Evolutionary conservation across 2,113 vertebrate genomes (phyloP).

Genomic region (Antennarius striatus): DNA sequence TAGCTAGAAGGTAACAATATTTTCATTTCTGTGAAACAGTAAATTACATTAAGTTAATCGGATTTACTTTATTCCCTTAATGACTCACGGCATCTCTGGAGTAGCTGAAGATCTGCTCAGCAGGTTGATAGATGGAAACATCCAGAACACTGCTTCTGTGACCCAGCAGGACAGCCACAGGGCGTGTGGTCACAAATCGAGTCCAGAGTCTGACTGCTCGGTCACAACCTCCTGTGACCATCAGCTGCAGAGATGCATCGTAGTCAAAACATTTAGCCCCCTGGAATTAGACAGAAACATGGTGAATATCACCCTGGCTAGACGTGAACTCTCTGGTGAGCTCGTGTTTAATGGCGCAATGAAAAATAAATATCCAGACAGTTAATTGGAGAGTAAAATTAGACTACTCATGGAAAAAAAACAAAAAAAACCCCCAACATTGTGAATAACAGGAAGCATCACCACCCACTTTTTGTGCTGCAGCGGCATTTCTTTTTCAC

Average conservation of each 20-base stretch:
- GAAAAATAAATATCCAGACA: constrained; percentile 41
- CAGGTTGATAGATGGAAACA: constrained; percentile 46
- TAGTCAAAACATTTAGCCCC: constrained; percentile 68
- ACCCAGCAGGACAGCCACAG: constrained; percentile 51
- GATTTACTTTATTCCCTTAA: neutral
- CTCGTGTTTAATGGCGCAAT: neutral
- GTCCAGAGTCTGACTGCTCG: constrained; percentile 56
- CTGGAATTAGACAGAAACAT: constrained; percentile 36
- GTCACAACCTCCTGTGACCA: constrained; percentile 55
- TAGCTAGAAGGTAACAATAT: neutral
- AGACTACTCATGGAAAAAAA: constrained; percentile 16
- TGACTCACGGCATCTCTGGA: constrained; percentile 63
- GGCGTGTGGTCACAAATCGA: constrained; percentile 44
- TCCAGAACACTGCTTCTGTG: constrained; percentile 52
- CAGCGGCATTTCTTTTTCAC: constrained; percentile 1
- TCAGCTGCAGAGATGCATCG: constrained; percentile 49
- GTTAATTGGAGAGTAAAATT: constrained; percentile 48
- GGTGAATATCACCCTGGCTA: neutral
- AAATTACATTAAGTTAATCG: no score
- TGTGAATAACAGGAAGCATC: constrained; percentile 48
- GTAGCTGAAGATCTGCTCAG: constrained; percentile 64
- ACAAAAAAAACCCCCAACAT: constrained; percentile 1
- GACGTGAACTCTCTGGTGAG: neutral
- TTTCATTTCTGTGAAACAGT: neutral
- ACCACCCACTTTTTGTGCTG: constrained; percentile 47